These are phyloP conservation scores for Nipponacmea schrenckii DNA, from an alignment of 2,888 invertebrate species.

Conservation along the genomic window DNA sequence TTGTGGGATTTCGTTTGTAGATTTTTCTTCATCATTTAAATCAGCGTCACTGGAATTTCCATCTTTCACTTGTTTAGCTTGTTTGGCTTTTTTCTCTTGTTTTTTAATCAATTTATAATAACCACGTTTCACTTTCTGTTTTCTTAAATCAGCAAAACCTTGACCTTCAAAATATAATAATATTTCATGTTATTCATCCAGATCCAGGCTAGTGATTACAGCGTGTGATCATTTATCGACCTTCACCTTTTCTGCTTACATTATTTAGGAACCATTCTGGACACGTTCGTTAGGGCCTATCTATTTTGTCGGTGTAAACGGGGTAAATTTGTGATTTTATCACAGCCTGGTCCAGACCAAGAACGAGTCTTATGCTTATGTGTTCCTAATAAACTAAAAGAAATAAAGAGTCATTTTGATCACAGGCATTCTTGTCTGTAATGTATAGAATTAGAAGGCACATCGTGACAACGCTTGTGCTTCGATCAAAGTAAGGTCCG, in stretches of 20 bases:
- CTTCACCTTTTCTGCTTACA: background rate
- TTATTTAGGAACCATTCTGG: background rate
- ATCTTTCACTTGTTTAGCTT: too few relatives aligned
- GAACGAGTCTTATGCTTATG: too few relatives aligned
- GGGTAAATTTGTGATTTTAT: too few relatives aligned
- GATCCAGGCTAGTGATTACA: conserved; percentile 4
- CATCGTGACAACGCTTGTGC: background rate
- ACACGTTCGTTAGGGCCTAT: background rate
- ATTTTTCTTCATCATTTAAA: too few relatives aligned
- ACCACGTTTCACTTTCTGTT: conserved; percentile 8
- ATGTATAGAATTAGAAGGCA: too few relatives aligned
- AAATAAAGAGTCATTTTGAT: too few relatives aligned
- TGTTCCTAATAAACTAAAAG: too few relatives aligned
- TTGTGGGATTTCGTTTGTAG: too few relatives aligned
- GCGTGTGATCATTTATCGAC: background rate
- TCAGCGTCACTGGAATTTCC: too few relatives aligned
- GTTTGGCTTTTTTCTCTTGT: conserved; percentile 1
- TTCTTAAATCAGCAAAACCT: conserved; percentile 15
- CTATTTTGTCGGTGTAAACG: background rate
- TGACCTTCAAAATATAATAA: conserved; percentile 17
- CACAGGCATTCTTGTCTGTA: too few relatives aligned
- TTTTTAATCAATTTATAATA: conserved; percentile 20
- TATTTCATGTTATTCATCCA: background rate
- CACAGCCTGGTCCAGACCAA: too few relatives aligned
- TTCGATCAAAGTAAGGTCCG: conserved; percentile 2